Base-by-base conservation (phyloP, 2,888 invertebrate genomes). In the Epirrhoe alternata region DNA sequence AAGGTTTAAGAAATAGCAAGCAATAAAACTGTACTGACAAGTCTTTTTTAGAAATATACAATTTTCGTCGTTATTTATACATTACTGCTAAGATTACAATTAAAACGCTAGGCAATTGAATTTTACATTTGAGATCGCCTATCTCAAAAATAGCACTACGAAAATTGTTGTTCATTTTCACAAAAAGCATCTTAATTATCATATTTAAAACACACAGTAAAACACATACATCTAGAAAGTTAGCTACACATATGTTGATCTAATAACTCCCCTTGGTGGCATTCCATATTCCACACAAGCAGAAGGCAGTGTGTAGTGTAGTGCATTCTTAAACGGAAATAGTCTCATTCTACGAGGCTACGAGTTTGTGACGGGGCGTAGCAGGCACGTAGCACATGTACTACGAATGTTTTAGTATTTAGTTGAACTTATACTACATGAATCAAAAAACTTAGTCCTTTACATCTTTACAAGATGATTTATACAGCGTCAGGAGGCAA, bases 271-370 rank as follows among this genome's bases (percentile, higher is more conserved):
- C 24, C 38, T 35, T 51, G 30, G 38, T 35, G 47, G 56, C 31
- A 31, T 49, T 59, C 30, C 51, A 38, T 33, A 59, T 51, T 59
- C 58, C 10, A 14, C 51, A 59, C 58, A 30, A 51, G 50, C 24
- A 30, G n/a, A 30, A 59, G 50, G 54, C 53, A 35, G n/a, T 54
- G 16, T 54, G 54, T 59, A 51, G 50, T 51, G 58, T 59, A 51
- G 50, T 51, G 58, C 58, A 59, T 59, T 59, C 58, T 35, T 58
- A 50, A 59, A 50, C 38, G 38, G 38, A 51, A 59, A 38, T 50
- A 58, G 17, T 58, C 50, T 50, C 35, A 47, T 57, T 10, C 38
- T 42, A 42, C 38, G 5, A 30, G 8, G 24, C 17, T 24, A 38
- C 17, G 38, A 7, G 6, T 5, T n/a, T 38, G 38, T 24, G 24